Percentiles rank a stretch among this genome's conserved stretches.
Conservation (phyloP, 2,888 invertebrate species). For the Aplocera efformata region DNA sequence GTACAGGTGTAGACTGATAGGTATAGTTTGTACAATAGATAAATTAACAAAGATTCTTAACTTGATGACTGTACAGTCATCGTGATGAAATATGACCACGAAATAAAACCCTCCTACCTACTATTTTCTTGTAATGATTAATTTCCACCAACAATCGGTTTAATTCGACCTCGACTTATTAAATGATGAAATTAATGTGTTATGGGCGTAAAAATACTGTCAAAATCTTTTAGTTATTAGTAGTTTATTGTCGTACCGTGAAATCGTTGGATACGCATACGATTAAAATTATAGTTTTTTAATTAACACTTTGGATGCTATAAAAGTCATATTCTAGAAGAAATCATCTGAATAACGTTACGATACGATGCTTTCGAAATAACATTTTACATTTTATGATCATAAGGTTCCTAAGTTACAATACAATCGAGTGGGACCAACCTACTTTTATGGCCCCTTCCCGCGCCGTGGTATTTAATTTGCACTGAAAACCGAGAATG, state of each 20-base stretch:
- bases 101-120: background rate
- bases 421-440: too few relatives aligned
- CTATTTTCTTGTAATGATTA: slow-evolving; percentile 14
- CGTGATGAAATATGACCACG: slow-evolving; percentile 30
- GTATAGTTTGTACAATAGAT: too few relatives aligned
- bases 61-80: background rate
- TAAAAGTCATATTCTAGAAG: background rate
- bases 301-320: slow-evolving; percentile 3
- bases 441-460: too few relatives aligned
- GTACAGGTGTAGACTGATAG: too few relatives aligned
- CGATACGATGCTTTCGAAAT: too few relatives aligned
- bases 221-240: slow-evolving; percentile 17
- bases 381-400: too few relatives aligned
- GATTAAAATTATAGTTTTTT: slow-evolving; percentile 9
- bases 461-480: too few relatives aligned
- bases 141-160: slow-evolving; percentile 7
- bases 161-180: slow-evolving; percentile 4
- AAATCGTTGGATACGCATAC: slow-evolving; percentile 4
- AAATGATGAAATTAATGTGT: slow-evolving; percentile 9
- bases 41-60: too few relatives aligned
- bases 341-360: background rate
- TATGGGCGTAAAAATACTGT: slow-evolving; percentile 11
- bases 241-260: slow-evolving; percentile 3
- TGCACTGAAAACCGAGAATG: too few relatives aligned
- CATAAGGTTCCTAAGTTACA: too few relatives aligned